Conservation (phyloP, 2,888 invertebrate genomes). For the Nebria salina region DNA sequence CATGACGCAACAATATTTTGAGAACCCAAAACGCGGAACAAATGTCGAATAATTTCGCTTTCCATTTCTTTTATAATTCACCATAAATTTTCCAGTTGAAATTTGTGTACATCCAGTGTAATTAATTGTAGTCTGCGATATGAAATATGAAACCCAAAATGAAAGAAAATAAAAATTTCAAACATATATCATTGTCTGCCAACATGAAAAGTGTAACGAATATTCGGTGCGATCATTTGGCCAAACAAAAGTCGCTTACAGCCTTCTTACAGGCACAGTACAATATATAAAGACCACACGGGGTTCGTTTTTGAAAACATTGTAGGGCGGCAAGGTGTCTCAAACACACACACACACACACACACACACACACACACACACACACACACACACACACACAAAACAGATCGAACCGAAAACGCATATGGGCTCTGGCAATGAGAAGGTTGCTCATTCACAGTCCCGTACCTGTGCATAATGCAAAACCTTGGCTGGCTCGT, state of each 20-base stretch:
- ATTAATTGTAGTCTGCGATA: background rate
- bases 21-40: background rate
- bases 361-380: conserved; percentile 1
- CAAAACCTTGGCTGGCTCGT: background rate
- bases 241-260: background rate
- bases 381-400: background rate
- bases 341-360: background rate
- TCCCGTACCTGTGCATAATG: background rate
- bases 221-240: background rate
- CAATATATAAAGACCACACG: background rate
- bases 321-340: background rate
- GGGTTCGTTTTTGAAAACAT: background rate
- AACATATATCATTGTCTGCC: background rate
- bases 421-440: background rate
- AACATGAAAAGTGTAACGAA: conserved; percentile 1
- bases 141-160: background rate
- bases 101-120: background rate
- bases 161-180: background rate
- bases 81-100: conserved; percentile 1
- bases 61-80: background rate
- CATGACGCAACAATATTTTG: background rate
- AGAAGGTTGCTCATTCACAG: background rate
- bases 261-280: background rate
- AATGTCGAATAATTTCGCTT: background rate
- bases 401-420: background rate